Conservation (phyloP, 1,140 invertebrate species). For the Anoplolepis gracilipes region DNA sequence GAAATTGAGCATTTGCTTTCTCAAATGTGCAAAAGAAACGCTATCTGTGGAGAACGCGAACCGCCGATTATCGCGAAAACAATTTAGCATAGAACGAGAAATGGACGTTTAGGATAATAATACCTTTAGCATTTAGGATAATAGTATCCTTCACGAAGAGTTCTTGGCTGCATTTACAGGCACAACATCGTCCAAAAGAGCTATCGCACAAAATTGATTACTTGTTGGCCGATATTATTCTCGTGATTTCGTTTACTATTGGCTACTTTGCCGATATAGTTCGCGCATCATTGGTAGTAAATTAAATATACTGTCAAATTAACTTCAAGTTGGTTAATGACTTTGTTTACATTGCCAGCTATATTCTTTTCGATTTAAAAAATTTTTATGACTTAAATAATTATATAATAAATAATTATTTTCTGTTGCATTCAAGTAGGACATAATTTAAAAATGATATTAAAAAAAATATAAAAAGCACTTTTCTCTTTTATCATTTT, state of each 20-base stretch:
- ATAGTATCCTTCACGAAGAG: constrained; percentile 30
- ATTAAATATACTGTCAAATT: constrained; percentile 15
- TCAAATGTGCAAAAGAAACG: neutral
- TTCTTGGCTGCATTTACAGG: constrained; percentile 2
- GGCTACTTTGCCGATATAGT: neutral
- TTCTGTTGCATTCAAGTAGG: neutral
- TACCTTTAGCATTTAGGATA: constrained; percentile 36
- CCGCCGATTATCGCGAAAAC: constrained; percentile 36
- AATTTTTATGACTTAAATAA: neutral
- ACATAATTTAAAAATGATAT: neutral
- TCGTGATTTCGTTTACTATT: constrained; percentile 1
- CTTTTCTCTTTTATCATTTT: neutral
- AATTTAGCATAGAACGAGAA: constrained; percentile 35
- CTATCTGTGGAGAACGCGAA: constrained; percentile 8
- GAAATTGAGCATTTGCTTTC: neutral
- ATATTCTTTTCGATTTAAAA: neutral
- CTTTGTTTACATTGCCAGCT: neutral
- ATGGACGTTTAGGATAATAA: constrained; percentile 44
- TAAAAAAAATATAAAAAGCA: neutral
- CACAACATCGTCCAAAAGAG: constrained; percentile 1
- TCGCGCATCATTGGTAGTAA: constrained; percentile 24
- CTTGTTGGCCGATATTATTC: constrained; percentile 28
- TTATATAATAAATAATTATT: neutral
- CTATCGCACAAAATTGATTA: constrained; percentile 38
- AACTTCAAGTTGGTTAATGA: neutral